These are phyloP conservation scores for Hippocampus abdominalis DNA, from an alignment of 2,113 vertebrate genomes.

Conservation along the genomic window DNA sequence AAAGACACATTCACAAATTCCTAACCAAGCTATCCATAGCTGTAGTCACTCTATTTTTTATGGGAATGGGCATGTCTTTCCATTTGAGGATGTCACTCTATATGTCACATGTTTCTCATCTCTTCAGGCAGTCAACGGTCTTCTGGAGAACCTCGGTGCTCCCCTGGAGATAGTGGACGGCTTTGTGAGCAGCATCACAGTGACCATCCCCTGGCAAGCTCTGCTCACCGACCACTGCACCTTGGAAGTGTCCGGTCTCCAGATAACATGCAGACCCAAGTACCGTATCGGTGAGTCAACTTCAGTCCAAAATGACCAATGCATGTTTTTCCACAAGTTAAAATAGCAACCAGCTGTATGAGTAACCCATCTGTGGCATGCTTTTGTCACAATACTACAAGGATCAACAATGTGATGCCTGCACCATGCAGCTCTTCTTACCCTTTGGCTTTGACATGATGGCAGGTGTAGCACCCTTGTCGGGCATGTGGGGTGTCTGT, in stretches of 20 bases:
- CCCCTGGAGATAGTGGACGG: conserved; percentile 88
- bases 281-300: conserved; percentile 78
- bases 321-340: not conserved
- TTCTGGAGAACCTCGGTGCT: conserved; percentile 81
- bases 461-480: no score
- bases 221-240: conserved; percentile 90
- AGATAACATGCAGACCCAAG: conserved; percentile 85
- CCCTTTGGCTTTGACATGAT: no score
- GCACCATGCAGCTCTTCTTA: no score
- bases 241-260: conserved; percentile 82
- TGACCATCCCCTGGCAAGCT: conserved; percentile 88
- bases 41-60: not conserved
- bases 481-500: no score
- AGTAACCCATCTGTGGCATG: no score
- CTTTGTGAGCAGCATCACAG: conserved; percentile 81
- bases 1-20: not conserved
- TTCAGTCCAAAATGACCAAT: not conserved
- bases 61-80: not conserved
- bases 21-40: not conserved
- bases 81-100: not conserved
- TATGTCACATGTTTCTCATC: not conserved
- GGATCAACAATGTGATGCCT: no score
- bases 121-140: conserved; percentile 83
- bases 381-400: no score
- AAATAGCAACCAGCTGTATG: no score